Percentiles rank a stretch among this genome's conserved stretches.
Conservation (phyloP, 2,888 invertebrate genomes). For the Seira musarum region DNA sequence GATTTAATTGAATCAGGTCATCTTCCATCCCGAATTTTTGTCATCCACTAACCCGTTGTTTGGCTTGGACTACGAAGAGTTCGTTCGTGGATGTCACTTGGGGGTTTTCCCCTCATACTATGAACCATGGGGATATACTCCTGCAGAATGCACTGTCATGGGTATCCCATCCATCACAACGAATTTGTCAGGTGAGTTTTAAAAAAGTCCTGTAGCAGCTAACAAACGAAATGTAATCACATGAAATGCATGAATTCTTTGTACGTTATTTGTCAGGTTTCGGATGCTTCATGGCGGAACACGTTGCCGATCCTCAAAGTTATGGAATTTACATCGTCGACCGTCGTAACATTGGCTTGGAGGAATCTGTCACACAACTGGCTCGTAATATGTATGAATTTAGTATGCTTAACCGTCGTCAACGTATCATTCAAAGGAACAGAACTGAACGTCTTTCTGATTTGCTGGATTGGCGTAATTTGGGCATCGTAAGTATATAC, state of each 20-base stretch:
- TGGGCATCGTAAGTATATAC: conserved; percentile 93
- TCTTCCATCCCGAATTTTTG: conserved; percentile 99
- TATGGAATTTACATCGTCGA: conserved; percentile 99
- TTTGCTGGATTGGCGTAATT: conserved; percentile 97
- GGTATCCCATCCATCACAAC: conserved; percentile 99
- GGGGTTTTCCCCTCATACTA: conserved; percentile 99
- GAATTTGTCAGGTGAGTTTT: conserved; percentile 86
- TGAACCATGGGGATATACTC: conserved; percentile 99
- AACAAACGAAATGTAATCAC: not conserved
- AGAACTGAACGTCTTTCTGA: conserved; percentile 97
- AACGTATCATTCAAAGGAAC: conserved; percentile 98
- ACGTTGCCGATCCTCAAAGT: conserved; percentile 96
- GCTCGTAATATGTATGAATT: conserved; percentile 95
- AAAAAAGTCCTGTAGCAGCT: not conserved
- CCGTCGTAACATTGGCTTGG: conserved; percentile 88
- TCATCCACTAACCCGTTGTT: conserved; percentile 98
- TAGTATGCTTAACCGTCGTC: conserved; percentile 88
- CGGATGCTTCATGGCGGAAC: conserved; percentile 98
- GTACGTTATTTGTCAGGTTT: conserved; percentile 78
- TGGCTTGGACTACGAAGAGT: conserved; percentile 98
- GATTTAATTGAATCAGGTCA: conserved; percentile 82
- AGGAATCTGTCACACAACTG: conserved; percentile 92
- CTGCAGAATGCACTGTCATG: conserved; percentile 99
- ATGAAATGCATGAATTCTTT: not conserved
- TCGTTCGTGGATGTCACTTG: conserved; percentile 98